Conservation (phyloP, 2,888 invertebrate genomes). For the Apoda limacodes region DNA sequence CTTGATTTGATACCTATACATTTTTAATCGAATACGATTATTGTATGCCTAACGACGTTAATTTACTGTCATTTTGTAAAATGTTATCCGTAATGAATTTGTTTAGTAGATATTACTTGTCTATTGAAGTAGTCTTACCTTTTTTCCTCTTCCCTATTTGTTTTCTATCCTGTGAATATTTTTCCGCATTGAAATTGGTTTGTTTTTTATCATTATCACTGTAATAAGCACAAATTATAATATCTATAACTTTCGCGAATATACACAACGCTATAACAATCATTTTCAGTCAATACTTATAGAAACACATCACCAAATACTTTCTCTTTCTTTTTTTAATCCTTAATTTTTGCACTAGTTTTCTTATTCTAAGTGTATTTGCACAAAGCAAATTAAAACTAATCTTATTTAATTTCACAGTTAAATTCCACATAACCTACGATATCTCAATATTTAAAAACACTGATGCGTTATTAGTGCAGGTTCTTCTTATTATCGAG, state of each 20-base stretch:
- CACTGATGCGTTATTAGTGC: conserved; percentile 24
- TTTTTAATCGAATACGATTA: no score
- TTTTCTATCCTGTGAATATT: conserved; percentile 15
- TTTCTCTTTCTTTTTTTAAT: conserved; percentile 39
- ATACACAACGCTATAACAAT: conserved; percentile 47
- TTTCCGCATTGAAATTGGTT: no score
- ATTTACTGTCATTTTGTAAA: no score
- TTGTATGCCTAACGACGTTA: no score
- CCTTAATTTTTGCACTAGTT: conserved; percentile 23
- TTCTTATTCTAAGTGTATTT: conserved; percentile 22
- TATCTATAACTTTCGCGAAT: conserved; percentile 39
- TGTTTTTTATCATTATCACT: conserved; percentile 16
- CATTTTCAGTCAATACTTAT: conserved; percentile 31
- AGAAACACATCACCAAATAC: conserved; percentile 17
- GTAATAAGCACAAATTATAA: conserved; percentile 27
- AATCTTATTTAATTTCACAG: conserved; percentile 21
- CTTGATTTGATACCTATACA: no score
- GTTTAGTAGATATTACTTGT: no score
- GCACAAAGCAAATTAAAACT: no score
- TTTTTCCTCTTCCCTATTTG: conserved; percentile 25
- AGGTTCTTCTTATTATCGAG: conserved; percentile 11
- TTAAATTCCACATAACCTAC: conserved; percentile 31
- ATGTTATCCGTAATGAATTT: no score
- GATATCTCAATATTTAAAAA: conserved; percentile 15
- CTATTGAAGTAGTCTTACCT: conserved; percentile 25